Conservation (phyloP, 2,888 invertebrate genomes). For the Synanthedon tipuliformis region DNA sequence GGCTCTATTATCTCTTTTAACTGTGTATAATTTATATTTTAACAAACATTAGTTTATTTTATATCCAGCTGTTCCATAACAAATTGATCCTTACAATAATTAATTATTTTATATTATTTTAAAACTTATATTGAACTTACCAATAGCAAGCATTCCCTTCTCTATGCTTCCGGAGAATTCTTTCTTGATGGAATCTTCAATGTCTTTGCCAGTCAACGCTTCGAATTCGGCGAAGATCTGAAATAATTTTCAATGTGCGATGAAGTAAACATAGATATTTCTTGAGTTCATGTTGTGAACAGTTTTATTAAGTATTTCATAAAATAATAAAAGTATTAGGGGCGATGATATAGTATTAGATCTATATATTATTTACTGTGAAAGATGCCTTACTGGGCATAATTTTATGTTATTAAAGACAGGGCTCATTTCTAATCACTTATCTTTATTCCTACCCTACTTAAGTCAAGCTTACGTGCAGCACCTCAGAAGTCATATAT, state of each 20-base stretch:
- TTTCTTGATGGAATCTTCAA: conserved; percentile 85
- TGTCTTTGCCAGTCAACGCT: conserved; percentile 82
- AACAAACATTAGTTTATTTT: neutral
- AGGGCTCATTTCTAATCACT: no score
- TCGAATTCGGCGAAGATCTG: conserved; percentile 88
- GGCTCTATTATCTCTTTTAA: neutral
- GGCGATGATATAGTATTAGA: no score
- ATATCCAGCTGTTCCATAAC: no score
- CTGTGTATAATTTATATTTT: neutral
- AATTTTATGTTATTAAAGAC: no score
- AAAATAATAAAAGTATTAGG: no score
- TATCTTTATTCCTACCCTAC: no score
- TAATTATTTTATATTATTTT: neutral
- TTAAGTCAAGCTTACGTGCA: no score
- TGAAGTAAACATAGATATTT: no score
- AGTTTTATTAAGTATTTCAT: neutral
- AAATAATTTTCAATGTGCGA: conserved; percentile 8
- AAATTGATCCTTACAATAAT: neutral
- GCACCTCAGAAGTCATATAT: no score
- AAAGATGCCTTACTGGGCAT: no score
- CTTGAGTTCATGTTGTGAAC: no score
- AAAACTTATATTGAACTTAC: conserved; percentile 56
- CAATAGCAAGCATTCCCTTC: conserved; percentile 88
- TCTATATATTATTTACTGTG: no score
- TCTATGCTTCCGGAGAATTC: conserved; percentile 91